Evolutionary conservation across 2,888 invertebrate species (phyloP).

Genomic region (Eulithis prunata): DNA sequence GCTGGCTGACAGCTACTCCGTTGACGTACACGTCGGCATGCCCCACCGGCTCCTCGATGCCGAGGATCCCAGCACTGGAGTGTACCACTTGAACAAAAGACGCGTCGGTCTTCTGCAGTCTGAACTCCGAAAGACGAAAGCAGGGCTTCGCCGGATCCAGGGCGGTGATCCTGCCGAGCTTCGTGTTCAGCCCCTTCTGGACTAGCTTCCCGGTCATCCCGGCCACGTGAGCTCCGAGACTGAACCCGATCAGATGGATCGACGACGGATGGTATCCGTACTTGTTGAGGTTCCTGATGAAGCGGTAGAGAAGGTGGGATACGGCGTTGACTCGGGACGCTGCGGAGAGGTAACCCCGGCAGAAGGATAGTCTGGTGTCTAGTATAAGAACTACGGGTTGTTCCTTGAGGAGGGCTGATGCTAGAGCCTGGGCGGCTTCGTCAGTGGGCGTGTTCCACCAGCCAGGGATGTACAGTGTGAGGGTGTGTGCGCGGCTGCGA

Average conservation of each 20-base stretch:
- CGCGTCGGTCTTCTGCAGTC: slow-evolving; percentile 62
- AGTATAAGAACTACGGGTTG: slow-evolving; percentile 60
- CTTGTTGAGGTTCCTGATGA: slow-evolving; percentile 55
- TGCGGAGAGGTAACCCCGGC: slow-evolving; percentile 67
- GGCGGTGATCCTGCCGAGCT: slow-evolving; percentile 65
- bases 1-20: slow-evolving; percentile 65
- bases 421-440: slow-evolving; percentile 62
- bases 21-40: slow-evolving; percentile 75
- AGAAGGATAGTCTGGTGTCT: slow-evolving; percentile 66
- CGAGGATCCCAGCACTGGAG: slow-evolving; percentile 70
- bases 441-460: slow-evolving; percentile 75
- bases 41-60: slow-evolving; percentile 65
- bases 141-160: slow-evolving; percentile 76
- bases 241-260: slow-evolving; percentile 86
- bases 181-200: slow-evolving; percentile 51
- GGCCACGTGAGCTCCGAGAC: slow-evolving; percentile 86
- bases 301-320: slow-evolving; percentile 57
- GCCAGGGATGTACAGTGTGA: slow-evolving; percentile 71
- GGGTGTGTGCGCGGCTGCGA: slow-evolving; percentile 25
- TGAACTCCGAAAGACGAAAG: slow-evolving; percentile 56
- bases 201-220: slow-evolving; percentile 73
- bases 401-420: slow-evolving; percentile 59
- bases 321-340: slow-evolving; percentile 65
- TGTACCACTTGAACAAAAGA: slow-evolving; percentile 73
- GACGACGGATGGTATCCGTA: slow-evolving; percentile 68